Base-by-base conservation (phyloP, 2,797 vertebrate genomes). In the Mormyrops boulengeri region DNA sequence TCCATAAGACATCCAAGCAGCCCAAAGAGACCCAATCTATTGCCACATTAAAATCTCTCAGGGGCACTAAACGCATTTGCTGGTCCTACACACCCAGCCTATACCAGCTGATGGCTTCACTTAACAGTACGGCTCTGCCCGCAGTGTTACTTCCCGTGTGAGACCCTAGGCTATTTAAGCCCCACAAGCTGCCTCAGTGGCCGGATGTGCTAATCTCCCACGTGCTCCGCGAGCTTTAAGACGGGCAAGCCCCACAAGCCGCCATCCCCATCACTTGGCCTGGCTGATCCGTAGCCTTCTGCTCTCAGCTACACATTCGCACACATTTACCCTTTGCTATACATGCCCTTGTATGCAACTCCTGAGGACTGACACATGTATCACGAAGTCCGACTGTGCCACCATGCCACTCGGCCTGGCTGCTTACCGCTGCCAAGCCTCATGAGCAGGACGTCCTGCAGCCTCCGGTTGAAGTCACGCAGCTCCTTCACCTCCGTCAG, bases 401-500 rank as follows among this genome's bases (percentile, higher is more conserved):
- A 14, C 73, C 17, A 30, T 44, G 41, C 2, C 0, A 0, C 11
- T 3, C 7, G 2, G 9, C 9, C 38, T 0, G 30, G 3, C 2
- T 4, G 89, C 98, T 98, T 95, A 99, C 98, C 98, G 30, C 98
- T 99, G 95, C 98, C 98, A 91, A 99, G 94, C 95, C 98, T 97
- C 94, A 99, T 97, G 91, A 99, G 98, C 91, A 99, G 96, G 91
- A 99, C 98, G 19, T 99, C 98, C 95, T 99, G 98, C 91, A 99
- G 97, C 91, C 98, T 97, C 93, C 98, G 97, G 96, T 99, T 99
- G 95, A 99, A 98, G 95, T 99, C 98, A 38, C 98, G 97, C 93
- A 99, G 97, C 94, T 99, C 98, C 95, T 99, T 99, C 93, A 99
- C 99, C 95, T 99, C 98, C 9, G 97, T 98, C 93, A 99, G 96